Conservation (phyloP, 2,888 invertebrate species). For the Drosophila maculinotata region DNA sequence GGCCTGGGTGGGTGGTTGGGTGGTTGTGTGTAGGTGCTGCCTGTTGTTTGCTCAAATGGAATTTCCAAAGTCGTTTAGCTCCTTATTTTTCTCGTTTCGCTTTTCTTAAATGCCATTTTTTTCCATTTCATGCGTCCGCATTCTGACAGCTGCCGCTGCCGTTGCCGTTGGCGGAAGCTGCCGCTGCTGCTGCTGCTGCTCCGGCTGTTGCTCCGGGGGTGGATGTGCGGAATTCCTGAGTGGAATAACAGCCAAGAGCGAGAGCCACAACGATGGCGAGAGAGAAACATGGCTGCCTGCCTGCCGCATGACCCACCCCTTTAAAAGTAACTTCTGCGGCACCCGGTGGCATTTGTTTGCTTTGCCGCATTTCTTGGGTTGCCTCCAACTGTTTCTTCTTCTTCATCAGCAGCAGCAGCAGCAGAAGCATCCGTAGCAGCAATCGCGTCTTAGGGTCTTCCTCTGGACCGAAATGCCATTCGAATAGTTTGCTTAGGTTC, state of each 20-base stretch:
- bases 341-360: constrained; percentile 73
- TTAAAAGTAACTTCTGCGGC: constrained; percentile 27
- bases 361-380: constrained; percentile 69
- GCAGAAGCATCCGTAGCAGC: constrained; percentile 33
- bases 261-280: constrained; percentile 31
- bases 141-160: constrained; percentile 72
- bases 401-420: constrained; percentile 41
- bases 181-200: constrained; percentile 51
- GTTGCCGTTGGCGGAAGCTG: constrained; percentile 58
- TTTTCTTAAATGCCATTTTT: constrained; percentile 79
- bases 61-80: constrained; percentile 81
- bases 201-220: constrained; percentile 54
- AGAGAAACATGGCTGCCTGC: constrained; percentile 66
- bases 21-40: constrained; percentile 34
- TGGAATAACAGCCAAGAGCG: constrained; percentile 57
- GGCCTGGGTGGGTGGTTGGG: constrained; percentile 1
- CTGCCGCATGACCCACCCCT: constrained; percentile 61
- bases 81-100: constrained; percentile 79
- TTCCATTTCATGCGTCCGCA: constrained; percentile 76
- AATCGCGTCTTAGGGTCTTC: constrained; percentile 63
- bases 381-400: constrained; percentile 68
- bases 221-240: constrained; percentile 75
- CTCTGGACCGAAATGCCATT: constrained; percentile 74
- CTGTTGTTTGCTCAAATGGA: constrained; percentile 79
- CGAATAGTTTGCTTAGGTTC: constrained; percentile 84